Percentiles rank a stretch among this genome's conserved stretches.
Evolutionary conservation across 2,113 vertebrate genomes (phyloP).

Genomic region (Cyprinodon variegatus): DNA sequence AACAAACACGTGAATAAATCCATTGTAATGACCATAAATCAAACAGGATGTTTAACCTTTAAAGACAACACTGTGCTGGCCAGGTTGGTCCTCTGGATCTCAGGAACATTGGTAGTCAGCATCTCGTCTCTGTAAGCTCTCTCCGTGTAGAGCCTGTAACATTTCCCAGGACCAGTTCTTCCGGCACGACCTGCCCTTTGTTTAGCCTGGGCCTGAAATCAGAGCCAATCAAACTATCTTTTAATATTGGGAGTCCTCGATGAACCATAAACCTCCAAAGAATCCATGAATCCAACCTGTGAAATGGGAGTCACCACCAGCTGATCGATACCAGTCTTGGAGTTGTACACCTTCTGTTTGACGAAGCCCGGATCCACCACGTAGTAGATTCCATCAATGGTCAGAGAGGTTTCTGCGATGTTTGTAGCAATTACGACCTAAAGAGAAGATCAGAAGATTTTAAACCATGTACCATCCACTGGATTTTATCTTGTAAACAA

Average conservation of each 20-base stretch:
- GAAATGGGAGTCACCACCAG: constrained; percentile 98
- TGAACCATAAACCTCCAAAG: not conserved
- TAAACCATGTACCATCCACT: no score
- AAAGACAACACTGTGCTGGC: constrained; percentile 97
- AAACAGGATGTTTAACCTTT: constrained; percentile 80
- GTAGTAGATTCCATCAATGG: constrained; percentile 97
- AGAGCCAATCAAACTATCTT: not conserved
- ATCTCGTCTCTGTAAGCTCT: constrained; percentile 98
- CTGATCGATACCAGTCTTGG: constrained; percentile 98
- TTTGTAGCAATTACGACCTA: constrained; percentile 98
- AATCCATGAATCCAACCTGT: constrained; percentile 70
- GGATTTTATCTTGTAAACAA: no score
- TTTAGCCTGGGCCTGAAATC: constrained; percentile 91
- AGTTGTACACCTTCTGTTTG: constrained; percentile 99
- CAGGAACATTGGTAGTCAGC: constrained; percentile 96
- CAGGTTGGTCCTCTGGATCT: constrained; percentile 98
- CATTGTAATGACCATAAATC: not conserved
- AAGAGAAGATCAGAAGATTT: not conserved
- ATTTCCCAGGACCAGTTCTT: constrained; percentile 94
- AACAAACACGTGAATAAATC: not conserved
- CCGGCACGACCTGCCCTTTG: constrained; percentile 94
- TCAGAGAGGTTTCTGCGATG: constrained; percentile 96
- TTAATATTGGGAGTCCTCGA: no score
- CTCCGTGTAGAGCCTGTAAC: constrained; percentile 94
- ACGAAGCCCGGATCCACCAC: constrained; percentile 98